A percentile compares a stretch with the other conserved stretches of the same genome.
These are phyloP conservation scores for Cacatua alba DNA, from an alignment of 2,113 vertebrate genomes.

Conservation along the genomic window DNA sequence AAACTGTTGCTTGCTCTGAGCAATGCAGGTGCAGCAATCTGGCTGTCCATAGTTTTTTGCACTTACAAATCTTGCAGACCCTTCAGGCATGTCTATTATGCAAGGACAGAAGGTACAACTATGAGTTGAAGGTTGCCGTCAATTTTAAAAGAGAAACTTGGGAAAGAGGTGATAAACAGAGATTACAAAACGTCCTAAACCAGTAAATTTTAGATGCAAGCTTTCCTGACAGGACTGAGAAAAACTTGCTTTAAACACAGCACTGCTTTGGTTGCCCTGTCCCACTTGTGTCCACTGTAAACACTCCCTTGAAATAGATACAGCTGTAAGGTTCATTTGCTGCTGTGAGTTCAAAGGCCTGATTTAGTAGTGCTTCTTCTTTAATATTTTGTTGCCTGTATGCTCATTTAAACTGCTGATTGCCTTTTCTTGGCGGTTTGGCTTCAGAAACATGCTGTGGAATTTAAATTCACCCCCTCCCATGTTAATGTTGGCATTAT, in stretches of 20 bases:
- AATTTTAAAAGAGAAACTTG: background rate
- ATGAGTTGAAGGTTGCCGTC: background rate
- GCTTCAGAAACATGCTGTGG: conserved; percentile 49
- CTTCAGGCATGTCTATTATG: background rate
- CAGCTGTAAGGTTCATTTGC: background rate
- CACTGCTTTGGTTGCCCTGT: background rate
- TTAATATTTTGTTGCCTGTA: background rate
- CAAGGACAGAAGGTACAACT: background rate
- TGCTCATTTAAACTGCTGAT: conserved; percentile 54
- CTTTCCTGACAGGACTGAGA: background rate
- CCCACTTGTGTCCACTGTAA: background rate
- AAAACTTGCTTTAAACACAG: background rate
- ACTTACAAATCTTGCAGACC: background rate
- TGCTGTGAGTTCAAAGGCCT: background rate
- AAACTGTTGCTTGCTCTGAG: background rate
- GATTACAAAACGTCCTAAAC: background rate
- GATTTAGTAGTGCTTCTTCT: conserved; percentile 7
- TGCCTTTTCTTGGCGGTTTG: conserved; percentile 45
- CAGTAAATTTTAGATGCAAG: background rate
- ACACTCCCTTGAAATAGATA: background rate
- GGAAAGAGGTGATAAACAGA: background rate
- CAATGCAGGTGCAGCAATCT: background rate
- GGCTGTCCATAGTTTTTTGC: background rate
- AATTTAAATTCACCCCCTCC: conserved; percentile 50
- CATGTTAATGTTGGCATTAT: conserved; percentile 47